Evolutionary conservation across 2,113 vertebrate species (phyloP).

Genomic region (Delphinus delphis): DNA sequence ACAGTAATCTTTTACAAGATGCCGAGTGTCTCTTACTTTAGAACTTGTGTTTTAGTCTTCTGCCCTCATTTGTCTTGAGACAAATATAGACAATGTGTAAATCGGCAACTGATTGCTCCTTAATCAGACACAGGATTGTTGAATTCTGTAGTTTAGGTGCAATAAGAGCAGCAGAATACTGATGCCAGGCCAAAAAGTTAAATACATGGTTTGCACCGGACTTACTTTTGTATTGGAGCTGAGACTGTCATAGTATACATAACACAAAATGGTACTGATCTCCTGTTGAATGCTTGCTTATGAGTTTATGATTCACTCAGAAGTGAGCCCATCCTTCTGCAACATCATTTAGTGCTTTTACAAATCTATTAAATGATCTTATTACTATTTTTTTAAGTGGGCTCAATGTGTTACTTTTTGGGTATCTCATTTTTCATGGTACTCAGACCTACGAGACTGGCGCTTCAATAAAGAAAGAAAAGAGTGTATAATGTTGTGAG

Average conservation of each 20-base stretch:
- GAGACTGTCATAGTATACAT: background rate
- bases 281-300: background rate
- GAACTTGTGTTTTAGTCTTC: background rate
- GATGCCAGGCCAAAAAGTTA: background rate
- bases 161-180: background rate
- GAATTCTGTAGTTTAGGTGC: background rate
- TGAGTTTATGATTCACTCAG: constrained; percentile 30
- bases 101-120: background rate
- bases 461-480: background rate
- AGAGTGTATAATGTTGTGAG: background rate
- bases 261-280: constrained; percentile 24
- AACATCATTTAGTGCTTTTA: constrained; percentile 35
- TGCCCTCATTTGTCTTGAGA: constrained; percentile 4
- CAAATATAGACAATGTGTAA: background rate
- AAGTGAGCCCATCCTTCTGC: background rate
- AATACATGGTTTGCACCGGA: background rate
- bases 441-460: background rate
- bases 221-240: background rate
- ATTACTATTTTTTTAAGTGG: constrained; percentile 43
- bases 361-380: constrained; percentile 23
- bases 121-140: background rate
- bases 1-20: background rate
- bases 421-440: background rate
- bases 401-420: background rate
- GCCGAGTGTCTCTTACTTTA: background rate